Conservation (phyloP, 1,140 invertebrate genomes). For the Eriocheir sinensis region DNA sequence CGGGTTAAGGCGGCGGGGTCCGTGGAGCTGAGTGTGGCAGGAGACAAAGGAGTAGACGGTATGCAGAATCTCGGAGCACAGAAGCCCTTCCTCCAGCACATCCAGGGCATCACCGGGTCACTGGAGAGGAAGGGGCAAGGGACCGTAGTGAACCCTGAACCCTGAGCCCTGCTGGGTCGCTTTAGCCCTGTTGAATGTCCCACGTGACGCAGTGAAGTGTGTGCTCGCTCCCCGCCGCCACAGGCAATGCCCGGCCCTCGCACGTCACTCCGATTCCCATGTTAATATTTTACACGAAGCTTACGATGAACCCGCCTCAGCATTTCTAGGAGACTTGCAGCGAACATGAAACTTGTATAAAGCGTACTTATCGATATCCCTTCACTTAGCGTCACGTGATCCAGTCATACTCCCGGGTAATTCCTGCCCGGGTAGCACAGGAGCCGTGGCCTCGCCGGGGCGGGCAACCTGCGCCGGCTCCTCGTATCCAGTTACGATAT, state of each 20-base stretch:
- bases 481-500: too few relatives aligned
- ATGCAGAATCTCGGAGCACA: neutral
- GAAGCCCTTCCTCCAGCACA: neutral
- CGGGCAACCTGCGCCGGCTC: too few relatives aligned
- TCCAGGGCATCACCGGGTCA: neutral
- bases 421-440: too few relatives aligned
- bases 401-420: neutral
- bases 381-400: neutral
- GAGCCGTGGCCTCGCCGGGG: too few relatives aligned
- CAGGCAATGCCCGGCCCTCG: neutral
- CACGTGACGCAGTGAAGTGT: conserved; percentile 7
- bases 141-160: neutral
- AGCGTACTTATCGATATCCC: neutral
- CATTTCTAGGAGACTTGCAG: neutral
- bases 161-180: neutral
- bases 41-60: neutral
- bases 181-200: neutral
- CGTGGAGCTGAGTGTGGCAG: neutral
- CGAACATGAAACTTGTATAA: neutral
- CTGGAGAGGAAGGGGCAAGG: neutral
- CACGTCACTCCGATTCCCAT: neutral
- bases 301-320: neutral
- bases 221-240: neutral
- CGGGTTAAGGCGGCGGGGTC: neutral
- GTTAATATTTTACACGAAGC: neutral